phyloP scores from a whole-genome alignment of 2,113 vertebrate species.

The Menidia beryllina region DNA sequence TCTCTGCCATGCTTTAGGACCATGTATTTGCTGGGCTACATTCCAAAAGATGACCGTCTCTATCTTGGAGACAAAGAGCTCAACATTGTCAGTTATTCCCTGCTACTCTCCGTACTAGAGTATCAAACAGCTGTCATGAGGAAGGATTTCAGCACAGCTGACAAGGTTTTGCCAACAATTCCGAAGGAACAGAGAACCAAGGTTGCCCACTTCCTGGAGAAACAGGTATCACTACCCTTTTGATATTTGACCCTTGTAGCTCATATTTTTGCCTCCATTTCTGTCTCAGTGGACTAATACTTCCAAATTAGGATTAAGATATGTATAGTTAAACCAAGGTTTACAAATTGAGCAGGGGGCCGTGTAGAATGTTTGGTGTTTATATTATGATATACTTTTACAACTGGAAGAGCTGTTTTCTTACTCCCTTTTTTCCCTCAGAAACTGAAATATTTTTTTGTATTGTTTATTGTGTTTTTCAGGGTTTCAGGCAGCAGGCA shows the following conservation, averaged over 20 bases:
- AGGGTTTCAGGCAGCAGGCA: constrained; percentile 99
- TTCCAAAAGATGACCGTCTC: constrained; percentile 97
- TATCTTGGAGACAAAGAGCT: constrained; percentile 98
- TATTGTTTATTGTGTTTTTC: constrained; percentile 17
- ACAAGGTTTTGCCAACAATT: constrained; percentile 97
- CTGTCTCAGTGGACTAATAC: neutral
- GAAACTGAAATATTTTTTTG: neutral
- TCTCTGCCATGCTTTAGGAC: constrained; percentile 80
- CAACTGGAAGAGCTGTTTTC: neutral
- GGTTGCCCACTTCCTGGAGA: constrained; percentile 98
- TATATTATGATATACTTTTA: neutral
- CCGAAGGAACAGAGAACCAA: constrained; percentile 97
- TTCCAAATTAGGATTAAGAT: no score
- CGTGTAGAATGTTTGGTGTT: neutral
- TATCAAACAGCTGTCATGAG: constrained; percentile 99
- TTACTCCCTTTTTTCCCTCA: neutral
- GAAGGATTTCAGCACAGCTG: constrained; percentile 96
- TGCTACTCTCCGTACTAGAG: constrained; percentile 95
- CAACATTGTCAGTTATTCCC: constrained; percentile 96
- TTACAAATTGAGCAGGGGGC: no score
- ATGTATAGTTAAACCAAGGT: no score
- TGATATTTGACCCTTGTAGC: neutral
- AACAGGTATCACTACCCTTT: constrained; percentile 85
- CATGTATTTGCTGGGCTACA: constrained; percentile 98
- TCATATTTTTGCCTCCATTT: neutral